Conservation (phyloP, 2,113 vertebrate genomes). For the Pandion haliaetus region DNA sequence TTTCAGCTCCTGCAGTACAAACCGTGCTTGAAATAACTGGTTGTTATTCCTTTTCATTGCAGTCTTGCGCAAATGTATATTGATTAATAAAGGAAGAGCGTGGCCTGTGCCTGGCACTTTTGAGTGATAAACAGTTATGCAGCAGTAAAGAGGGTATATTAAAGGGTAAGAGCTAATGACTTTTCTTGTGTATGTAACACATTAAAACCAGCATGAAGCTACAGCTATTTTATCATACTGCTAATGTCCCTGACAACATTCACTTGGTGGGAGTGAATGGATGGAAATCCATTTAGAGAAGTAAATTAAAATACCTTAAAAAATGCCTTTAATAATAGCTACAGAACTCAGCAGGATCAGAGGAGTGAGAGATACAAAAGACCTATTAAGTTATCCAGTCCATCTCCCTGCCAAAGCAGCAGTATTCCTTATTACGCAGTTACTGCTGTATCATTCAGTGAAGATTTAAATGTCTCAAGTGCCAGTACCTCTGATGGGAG, state of each 20-base stretch:
- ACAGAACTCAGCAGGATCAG: background rate
- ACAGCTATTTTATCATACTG: constrained; percentile 52
- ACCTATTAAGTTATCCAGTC: constrained; percentile 26
- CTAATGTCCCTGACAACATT: constrained; percentile 62
- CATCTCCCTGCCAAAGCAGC: constrained; percentile 25
- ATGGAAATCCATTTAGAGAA: constrained; percentile 58
- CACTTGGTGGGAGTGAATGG: constrained; percentile 39
- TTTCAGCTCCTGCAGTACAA: background rate
- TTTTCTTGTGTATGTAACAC: constrained; percentile 23
- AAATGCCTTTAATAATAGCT: constrained; percentile 62
- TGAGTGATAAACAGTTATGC: constrained; percentile 38
- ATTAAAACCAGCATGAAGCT: constrained; percentile 50
- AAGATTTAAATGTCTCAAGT: background rate
- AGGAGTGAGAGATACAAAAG: constrained; percentile 35
- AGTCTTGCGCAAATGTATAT: background rate
- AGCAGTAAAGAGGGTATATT: constrained; percentile 29
- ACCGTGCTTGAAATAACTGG: background rate
- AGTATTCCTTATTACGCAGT: background rate
- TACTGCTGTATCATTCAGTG: background rate
- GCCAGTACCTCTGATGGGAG: background rate
- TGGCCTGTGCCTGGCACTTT: background rate
- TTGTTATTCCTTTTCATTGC: background rate
- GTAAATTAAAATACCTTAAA: constrained; percentile 69
- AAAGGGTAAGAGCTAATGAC: constrained; percentile 57
- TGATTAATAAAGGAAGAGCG: constrained; percentile 8